Evolutionary conservation across 2,113 vertebrate genomes (phyloP), one percentile per base, ranked within the genome.

Genomic region (Galbula dea): DNA sequence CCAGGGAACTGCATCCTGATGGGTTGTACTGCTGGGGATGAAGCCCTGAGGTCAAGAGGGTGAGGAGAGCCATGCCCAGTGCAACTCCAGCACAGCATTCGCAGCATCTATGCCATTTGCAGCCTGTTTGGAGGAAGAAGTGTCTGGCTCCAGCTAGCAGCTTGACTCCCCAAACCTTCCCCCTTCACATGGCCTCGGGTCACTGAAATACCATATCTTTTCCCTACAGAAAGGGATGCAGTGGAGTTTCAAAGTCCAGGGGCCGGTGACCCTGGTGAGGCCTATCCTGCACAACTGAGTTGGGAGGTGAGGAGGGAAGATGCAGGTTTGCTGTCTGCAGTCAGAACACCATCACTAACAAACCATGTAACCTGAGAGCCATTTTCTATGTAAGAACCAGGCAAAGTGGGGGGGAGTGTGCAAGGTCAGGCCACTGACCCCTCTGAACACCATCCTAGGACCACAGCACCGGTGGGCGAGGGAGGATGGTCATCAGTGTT

Each of bases 181-280:
- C 76, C 63, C 59, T 46, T 32, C 36, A 1, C 0, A 0, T 1
- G 2, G 57, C 41, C 54, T 48, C 0, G 3, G 48, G 29, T 12
- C 68, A 23, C 63, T 1, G 2, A 17, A 67, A 23, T 0, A 0
- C 66, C 1, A 0, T 29, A 36, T 41, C 45, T 55, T 41, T 45
- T 43, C 58, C 65, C 78, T 18, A 54, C 75, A 24, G 62, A 49
- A 9, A 37, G 74, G 58, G 73, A 23, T 65, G 83, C 57, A 52
- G 43, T 6, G 1, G 15, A 16, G 61, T 20, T 65, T 74, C 84
- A 71, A 84, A 86, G 89, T 29, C n/a, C 85, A 59, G 81, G 65
- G 63, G 37, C 34, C 13, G 0, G 52, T 78, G 89, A 75, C 85
- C 88, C 83, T 2, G 4, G 1, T 34, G 0, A 1, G 84, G 78